These are phyloP conservation scores for Telenomus remus DNA, from an alignment of 1,140 invertebrate genomes.

Conservation along the genomic window DNA sequence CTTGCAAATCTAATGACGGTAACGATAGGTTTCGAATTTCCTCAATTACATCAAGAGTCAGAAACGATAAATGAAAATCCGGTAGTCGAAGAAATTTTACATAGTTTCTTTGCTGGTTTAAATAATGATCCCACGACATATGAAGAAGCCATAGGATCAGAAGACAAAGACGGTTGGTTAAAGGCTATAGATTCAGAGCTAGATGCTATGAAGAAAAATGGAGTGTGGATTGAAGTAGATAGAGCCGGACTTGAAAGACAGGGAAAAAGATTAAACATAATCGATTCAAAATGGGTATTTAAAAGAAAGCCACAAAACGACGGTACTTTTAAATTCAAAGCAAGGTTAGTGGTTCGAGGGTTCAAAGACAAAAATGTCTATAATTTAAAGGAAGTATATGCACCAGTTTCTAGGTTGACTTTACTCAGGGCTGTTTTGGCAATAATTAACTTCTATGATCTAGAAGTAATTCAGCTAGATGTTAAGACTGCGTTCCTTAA, in stretches of 20 bases:
- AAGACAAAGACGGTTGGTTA: not conserved
- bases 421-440: not conserved
- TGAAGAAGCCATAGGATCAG: not conserved
- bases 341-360: not conserved
- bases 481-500: constrained; percentile 70
- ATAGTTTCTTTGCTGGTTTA: not conserved
- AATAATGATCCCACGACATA: not conserved
- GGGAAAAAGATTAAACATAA: not conserved
- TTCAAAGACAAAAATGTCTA: not conserved
- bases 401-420: not conserved
- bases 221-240: not conserved
- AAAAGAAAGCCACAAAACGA: not conserved
- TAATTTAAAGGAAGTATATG: not conserved
- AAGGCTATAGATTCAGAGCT: not conserved
- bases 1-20: not conserved
- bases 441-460: not conserved
- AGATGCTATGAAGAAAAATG: not conserved
- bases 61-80: no score
- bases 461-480: constrained; percentile 47
- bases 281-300: not conserved
- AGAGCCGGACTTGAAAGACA: not conserved
- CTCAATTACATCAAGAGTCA: no score
- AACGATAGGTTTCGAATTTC: no score
- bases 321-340: not conserved
- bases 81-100: not conserved